These are phyloP conservation scores for Trachelus stipa DNA, from an alignment of 2,888 invertebrate genomes.

Conservation along the genomic window DNA sequence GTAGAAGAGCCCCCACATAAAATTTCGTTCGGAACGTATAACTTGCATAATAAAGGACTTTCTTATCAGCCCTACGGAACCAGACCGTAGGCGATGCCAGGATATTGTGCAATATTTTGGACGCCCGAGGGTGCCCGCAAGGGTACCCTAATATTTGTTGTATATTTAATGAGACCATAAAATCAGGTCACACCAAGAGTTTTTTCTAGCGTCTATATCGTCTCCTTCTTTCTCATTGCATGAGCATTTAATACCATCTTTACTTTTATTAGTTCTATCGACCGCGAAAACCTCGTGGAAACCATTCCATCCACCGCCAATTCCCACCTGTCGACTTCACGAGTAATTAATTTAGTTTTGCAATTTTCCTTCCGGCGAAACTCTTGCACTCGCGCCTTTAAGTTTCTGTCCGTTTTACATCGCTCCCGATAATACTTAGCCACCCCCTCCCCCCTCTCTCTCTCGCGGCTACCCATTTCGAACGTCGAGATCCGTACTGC, in stretches of 20 bases:
- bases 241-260: constrained; percentile 38
- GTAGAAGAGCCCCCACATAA: not conserved
- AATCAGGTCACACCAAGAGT: constrained; percentile 25
- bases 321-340: constrained; percentile 35
- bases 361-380: constrained; percentile 52
- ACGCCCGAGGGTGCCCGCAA: constrained; percentile 7
- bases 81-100: not conserved
- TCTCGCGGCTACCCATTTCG: not conserved
- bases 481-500: not conserved
- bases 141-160: constrained; percentile 20
- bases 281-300: constrained; percentile 24
- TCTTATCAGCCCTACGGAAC: not conserved
- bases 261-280: constrained; percentile 36
- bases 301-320: constrained; percentile 13
- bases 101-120: constrained; percentile 23
- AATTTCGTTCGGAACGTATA: not conserved
- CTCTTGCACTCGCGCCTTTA: constrained; percentile 27
- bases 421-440: not conserved
- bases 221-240: constrained; percentile 26
- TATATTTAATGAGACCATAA: constrained; percentile 46
- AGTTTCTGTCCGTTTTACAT: not conserved
- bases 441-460: too few species aligned
- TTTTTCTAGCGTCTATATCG: not conserved
- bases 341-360: constrained; percentile 61
- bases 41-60: not conserved